Evolutionary conservation across 2,888 invertebrate genomes (phyloP), one percentile per base, ranked within the genome.

Genomic region (Seira musarum): DNA sequence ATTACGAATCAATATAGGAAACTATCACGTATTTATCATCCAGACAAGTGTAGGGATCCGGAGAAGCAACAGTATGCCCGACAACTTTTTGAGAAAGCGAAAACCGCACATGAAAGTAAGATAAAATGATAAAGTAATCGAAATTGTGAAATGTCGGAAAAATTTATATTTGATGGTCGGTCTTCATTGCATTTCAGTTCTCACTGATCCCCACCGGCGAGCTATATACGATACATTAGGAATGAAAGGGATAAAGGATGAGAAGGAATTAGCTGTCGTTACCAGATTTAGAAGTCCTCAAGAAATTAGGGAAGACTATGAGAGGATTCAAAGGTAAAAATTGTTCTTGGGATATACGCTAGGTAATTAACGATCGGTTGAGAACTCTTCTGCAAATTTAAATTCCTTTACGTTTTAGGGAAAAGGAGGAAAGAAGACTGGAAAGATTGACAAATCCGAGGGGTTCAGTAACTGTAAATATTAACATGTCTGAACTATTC

Each of bases 231-330:
- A 99, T 90, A 92, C 92, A 69, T 89, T 92, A 89, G 98, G 98
- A n/a, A 93, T 94, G 73, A 93, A 94, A 87, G 99, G 98, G 0
- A 90, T 99, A 30, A 94, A 97, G 89, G 70, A 78, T 57, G 78
- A 77, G 49, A 74, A 68, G 19, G 76, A 81, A 15, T 24, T 64
- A 5, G 30, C 40, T 3, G 91, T 98, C 40, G 95, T 98, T 35
- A 94, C 96, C 87, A 91, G 96, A 49, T 95, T 95, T 0, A 94
- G 95, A 88, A 97, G 98, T 1, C 97, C 98, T 1, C 93, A 95
- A 86, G 98, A 99, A 91, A 98, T 99, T 79, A 91, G 97, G 77
- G 98, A 97, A 81, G 99, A 99, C 90, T 99, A 97, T 91, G 98
- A 99, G 89, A 92, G 96, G 83, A 88, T 92, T 70, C 90, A 90